Conservation (phyloP, 2,113 vertebrate species). For the Pelobates fuscus region DNA sequence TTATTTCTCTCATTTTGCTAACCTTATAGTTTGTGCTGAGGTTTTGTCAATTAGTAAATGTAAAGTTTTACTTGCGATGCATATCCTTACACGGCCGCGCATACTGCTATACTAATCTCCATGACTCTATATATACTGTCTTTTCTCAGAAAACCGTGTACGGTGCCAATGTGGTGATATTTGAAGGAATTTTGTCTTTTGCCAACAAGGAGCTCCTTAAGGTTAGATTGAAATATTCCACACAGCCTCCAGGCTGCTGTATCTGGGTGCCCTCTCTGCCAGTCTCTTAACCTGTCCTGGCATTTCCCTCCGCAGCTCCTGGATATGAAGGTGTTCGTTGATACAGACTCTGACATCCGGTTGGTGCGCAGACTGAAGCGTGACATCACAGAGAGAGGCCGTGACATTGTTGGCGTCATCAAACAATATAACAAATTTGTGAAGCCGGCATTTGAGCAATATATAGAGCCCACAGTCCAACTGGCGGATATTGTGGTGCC, state of each 20-base stretch:
- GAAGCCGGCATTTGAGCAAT: conserved; percentile 87
- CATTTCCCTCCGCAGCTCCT: conserved; percentile 74
- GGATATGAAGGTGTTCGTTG: conserved; percentile 94
- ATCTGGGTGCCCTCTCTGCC: background rate
- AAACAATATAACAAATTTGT: conserved; percentile 91
- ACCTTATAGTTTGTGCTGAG: no score
- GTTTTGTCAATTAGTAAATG: no score
- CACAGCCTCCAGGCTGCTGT: background rate
- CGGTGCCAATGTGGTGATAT: conserved; percentile 87
- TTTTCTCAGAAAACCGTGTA: conserved; percentile 82
- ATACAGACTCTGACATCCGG: conserved; percentile 88
- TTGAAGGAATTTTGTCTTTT: conserved; percentile 87
- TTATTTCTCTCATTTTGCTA: no score
- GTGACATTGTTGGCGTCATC: conserved; percentile 80
- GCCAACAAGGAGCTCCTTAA: conserved; percentile 90
- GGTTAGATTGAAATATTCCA: conserved; percentile 64
- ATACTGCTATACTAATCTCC: no score
- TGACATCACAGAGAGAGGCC: conserved; percentile 81
- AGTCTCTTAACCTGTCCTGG: background rate
- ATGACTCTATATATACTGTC: no score
- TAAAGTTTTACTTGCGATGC: no score
- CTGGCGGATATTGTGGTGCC: conserved; percentile 88
- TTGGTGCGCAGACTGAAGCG: conserved; percentile 84
- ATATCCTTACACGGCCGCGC: no score
- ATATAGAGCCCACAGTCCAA: conserved; percentile 89